phyloP scores from a whole-genome alignment of 1,140 invertebrate genomes.

The Marisa cornuarietis region DNA sequence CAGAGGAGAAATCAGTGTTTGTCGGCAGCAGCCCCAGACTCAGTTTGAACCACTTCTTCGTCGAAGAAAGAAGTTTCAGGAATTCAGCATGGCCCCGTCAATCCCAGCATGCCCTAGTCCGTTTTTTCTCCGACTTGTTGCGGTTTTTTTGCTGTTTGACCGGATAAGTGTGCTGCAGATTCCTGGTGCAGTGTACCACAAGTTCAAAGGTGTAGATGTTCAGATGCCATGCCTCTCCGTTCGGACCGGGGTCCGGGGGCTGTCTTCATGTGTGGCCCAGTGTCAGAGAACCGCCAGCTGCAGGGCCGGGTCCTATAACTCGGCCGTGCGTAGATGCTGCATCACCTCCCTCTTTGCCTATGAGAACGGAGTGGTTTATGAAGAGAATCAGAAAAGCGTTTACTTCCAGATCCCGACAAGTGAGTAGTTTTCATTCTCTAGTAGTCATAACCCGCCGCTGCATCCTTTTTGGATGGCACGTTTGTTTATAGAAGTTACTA shows the following conservation, averaged over 20 bases:
- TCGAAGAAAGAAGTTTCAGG: no score
- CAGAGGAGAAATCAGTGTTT: no score
- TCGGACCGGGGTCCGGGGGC: background rate
- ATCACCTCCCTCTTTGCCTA: background rate
- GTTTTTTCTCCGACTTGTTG: no score
- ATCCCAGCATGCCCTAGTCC: no score
- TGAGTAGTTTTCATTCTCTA: background rate
- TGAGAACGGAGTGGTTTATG: background rate
- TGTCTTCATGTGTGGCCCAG: background rate
- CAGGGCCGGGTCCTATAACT: conserved; percentile 2
- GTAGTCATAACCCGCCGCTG: no score
- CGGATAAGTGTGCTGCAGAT: no score
- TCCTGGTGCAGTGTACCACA: background rate
- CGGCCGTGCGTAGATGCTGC: background rate
- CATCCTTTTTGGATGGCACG: no score
- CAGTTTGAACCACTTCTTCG: no score
- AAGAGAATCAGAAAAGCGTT: background rate
- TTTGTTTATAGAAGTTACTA: background rate
- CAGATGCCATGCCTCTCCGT: background rate
- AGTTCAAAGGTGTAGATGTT: background rate
- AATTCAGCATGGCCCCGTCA: no score
- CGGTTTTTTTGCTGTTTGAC: no score
- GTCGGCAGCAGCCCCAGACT: no score
- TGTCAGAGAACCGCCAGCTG: background rate
- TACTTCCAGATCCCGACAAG: background rate